Evolutionary conservation across 2,113 vertebrate species (phyloP).

Genomic region (Laticauda colubrina): DNA sequence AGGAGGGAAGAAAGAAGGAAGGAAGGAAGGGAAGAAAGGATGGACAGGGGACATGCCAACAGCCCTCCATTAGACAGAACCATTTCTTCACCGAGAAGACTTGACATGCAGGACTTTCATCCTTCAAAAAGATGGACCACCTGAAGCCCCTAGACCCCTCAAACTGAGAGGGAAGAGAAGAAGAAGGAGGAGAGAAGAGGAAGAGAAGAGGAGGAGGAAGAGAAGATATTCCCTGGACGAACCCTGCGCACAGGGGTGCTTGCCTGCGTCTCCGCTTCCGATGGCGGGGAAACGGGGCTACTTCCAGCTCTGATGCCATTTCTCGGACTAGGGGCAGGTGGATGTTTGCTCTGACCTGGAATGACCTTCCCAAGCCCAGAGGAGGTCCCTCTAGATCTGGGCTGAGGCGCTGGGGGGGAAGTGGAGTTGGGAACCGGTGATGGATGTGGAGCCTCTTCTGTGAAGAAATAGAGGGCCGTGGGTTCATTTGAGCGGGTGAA

Average conservation of each 20-base stretch:
- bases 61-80: background rate
- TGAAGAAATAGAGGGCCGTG: conserved; percentile 7
- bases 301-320: background rate
- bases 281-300: background rate
- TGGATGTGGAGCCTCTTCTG: background rate
- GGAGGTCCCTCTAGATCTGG: background rate
- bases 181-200: too few relatives aligned
- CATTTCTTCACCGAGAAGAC: background rate
- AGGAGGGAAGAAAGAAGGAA: background rate
- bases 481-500: background rate
- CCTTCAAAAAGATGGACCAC: background rate
- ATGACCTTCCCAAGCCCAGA: background rate
- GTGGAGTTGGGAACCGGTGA: background rate
- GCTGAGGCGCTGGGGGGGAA: background rate
- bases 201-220: background rate
- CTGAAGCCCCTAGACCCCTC: background rate
- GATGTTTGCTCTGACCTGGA: background rate
- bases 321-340: background rate
- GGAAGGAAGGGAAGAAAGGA: background rate
- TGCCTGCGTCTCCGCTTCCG: background rate
- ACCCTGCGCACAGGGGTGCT: background rate
- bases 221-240: background rate
- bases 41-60: background rate
- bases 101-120: background rate
- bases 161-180: background rate